Evolutionary conservation across 2,797 vertebrate genomes (phyloP).

Genomic region (Sciurus carolinensis): DNA sequence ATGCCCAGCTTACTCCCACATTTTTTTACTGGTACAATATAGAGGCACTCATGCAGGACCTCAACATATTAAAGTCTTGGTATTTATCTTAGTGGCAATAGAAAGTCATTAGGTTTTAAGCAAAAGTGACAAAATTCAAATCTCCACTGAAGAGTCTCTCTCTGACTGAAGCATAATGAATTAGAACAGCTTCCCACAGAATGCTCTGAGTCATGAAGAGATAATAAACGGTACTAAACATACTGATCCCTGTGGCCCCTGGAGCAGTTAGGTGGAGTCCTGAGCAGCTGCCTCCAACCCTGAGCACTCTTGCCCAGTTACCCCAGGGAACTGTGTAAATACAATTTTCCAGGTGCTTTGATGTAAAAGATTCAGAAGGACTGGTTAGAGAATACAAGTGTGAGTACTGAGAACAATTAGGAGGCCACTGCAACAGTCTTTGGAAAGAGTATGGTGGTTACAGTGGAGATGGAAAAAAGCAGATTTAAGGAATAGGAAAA

Average conservation of each 20-base stretch:
- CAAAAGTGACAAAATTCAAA: constrained; percentile 41
- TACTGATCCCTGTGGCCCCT: not conserved
- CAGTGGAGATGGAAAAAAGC: not conserved
- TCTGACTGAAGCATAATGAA: constrained; percentile 14
- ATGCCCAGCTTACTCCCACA: no score
- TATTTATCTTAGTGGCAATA: not conserved
- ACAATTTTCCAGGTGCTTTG: constrained; percentile 11
- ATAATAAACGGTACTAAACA: not conserved
- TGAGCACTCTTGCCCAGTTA: constrained; percentile 40
- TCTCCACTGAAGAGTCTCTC: constrained; percentile 5
- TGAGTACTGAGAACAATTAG: not conserved
- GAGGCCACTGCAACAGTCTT: not conserved
- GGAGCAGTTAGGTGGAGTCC: not conserved
- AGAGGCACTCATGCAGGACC: not conserved
- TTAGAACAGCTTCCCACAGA: constrained; percentile 46
- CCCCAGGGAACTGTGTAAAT: not conserved
- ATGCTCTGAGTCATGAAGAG: not conserved
- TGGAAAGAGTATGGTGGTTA: not conserved
- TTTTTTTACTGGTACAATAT: no score
- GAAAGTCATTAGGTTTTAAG: constrained; percentile 54
- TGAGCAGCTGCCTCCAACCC: not conserved
- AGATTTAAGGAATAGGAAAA: constrained; percentile 53
- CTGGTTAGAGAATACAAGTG: not conserved
- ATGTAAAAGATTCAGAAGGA: not conserved
- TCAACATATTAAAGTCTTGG: constrained; percentile 25